These are phyloP conservation scores for Prunella fulvescens DNA, from an alignment of 2,113 vertebrate genomes.

Conservation along the genomic window DNA sequence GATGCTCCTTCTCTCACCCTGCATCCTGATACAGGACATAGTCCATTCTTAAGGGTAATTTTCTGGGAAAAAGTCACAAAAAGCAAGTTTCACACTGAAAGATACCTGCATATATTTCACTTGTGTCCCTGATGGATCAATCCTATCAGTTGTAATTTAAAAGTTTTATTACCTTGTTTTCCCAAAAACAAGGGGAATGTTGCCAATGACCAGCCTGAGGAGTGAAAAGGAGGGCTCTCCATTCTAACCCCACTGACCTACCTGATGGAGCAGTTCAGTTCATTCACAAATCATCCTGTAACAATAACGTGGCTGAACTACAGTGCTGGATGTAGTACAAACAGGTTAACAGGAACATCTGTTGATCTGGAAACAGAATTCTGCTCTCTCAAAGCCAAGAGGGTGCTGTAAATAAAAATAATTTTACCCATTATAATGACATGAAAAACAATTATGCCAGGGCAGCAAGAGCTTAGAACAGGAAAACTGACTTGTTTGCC, in stretches of 20 bases:
- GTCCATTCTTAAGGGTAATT: background rate
- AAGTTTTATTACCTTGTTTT: background rate
- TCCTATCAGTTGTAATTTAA: background rate
- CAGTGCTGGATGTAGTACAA: rapidly evolving
- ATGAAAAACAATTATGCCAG: background rate
- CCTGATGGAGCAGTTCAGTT: background rate
- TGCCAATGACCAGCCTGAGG: background rate
- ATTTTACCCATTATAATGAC: rapidly evolving
- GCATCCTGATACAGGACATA: rapidly evolving
- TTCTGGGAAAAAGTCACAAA: background rate
- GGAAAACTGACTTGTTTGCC: background rate
- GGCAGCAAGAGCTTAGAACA: background rate
- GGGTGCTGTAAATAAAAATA: background rate
- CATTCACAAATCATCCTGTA: background rate
- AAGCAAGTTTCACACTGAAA: background rate
- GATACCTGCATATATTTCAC: background rate
- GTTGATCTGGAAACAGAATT: background rate
- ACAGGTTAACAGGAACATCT: background rate
- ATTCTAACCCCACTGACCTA: background rate
- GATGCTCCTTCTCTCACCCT: background rate
- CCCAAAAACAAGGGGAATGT: background rate
- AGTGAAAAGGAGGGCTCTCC: background rate
- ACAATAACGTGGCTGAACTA: background rate
- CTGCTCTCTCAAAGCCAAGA: background rate
- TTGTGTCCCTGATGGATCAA: rapidly evolving